Evolutionary conservation across 2,888 invertebrate genomes (phyloP), one percentile per base, ranked within the genome.

Genomic region (Noctua comes): DNA sequence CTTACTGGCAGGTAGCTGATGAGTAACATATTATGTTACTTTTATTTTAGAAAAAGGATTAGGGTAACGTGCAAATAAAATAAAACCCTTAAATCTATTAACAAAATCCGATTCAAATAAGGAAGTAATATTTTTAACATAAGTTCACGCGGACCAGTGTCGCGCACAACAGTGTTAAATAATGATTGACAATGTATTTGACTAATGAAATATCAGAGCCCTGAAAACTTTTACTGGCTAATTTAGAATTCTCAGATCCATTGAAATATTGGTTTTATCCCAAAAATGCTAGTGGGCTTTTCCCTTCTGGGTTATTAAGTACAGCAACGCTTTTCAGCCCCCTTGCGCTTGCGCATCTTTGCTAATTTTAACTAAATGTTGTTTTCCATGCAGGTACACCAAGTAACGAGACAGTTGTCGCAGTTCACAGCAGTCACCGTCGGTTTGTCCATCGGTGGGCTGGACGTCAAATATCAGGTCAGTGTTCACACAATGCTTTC

Each of bases 371-470:
- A n/a, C 8, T 7, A 16, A 8, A 71, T 62, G 6, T 70, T n/a
- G 2, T 62, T 62, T n/a, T 43, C 16, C 4, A 80, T 76, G 0
- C 86, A 97, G 96, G 99, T 99, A 0, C 99, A 99, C 92, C 98
- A 99, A 93, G 99, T 99, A 1, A 98, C 99, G 0, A 98, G 98
- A 90, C 99, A 99, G 92, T 96, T 99, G 10, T 97, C 98, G 0
- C 99, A 99, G 93, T 99, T 98, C 92, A 99, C 99, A 1, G 97
- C 97, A 3, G 97, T 99, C 48, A 98, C 98, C 89, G 97, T 98
- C 43, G 99, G 98, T 24, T 94, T 99, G 75, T 98, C 99, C 2
- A 99, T 99, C 48, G 99, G 99, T 88, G 99, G 99, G 36, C 96
- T 99, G 79, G 99, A 99, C 93, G 97, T 99, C 11, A 99, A 99